A percentile compares a stretch with the other conserved stretches of the same genome.
These are phyloP conservation scores for Ophiodon elongatus DNA, from an alignment of 2,113 vertebrate genomes.

Conservation along the genomic window DNA sequence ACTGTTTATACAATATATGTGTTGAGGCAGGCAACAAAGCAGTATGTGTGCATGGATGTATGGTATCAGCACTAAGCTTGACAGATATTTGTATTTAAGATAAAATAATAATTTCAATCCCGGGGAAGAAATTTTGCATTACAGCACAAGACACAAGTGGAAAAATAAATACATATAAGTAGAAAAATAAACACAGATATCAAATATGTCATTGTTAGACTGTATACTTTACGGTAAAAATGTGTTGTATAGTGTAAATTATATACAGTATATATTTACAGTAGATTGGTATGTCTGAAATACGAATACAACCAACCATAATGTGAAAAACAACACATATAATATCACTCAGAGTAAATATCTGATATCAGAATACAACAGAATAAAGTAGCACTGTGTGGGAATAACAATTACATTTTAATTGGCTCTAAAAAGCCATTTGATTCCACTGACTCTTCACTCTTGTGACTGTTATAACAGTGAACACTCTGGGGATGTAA, in stretches of 20 bases:
- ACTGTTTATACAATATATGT: background rate
- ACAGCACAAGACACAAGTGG: background rate
- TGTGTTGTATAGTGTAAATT: background rate
- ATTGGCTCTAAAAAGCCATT: background rate
- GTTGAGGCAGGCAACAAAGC: background rate
- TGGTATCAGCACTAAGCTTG: background rate
- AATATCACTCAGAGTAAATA: background rate
- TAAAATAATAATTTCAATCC: background rate
- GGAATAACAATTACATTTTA: background rate
- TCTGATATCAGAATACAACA: background rate
- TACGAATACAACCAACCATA: background rate
- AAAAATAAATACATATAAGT: background rate
- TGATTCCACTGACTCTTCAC: conserved; percentile 1
- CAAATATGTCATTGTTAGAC: background rate
- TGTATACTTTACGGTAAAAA: background rate
- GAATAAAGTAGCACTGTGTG: background rate
- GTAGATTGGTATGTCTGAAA: background rate
- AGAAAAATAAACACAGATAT: background rate
- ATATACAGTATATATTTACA: background rate
- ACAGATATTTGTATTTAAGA: background rate
- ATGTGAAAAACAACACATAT: background rate
- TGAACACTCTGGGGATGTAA: background rate
- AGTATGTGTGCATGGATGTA: background rate
- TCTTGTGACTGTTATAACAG: background rate
- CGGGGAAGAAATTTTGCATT: background rate